A percentile compares a stretch with the other conserved stretches of the same genome.
phyloP scores from a whole-genome alignment of 2,113 vertebrate species.

The Cinclus cinclus region DNA sequence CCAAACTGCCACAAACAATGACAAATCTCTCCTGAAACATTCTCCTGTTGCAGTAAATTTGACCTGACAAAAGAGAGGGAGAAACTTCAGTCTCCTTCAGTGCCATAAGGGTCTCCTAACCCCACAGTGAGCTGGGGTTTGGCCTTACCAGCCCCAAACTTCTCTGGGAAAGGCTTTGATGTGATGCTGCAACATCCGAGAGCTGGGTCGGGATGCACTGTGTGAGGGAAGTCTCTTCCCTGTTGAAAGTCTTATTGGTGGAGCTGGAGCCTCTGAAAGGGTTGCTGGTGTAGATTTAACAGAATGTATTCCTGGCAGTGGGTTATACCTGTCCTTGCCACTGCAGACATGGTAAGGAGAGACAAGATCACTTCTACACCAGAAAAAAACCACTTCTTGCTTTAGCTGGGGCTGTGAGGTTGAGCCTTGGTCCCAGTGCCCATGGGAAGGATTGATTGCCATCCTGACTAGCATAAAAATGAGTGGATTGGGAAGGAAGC shows the following conservation, averaged over 20 bases:
- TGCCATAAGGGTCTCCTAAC: neutral
- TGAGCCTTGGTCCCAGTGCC: neutral
- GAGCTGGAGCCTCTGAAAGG: neutral
- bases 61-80: slow-evolving; percentile 43
- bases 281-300: neutral
- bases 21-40: slow-evolving; percentile 61
- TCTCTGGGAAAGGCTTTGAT: neutral
- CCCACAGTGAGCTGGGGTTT: neutral
- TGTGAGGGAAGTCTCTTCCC: neutral
- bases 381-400: neutral
- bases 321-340: neutral
- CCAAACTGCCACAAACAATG: slow-evolving; percentile 68
- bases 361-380: neutral
- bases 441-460: neutral
- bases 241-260: neutral
- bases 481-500: neutral
- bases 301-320: neutral
- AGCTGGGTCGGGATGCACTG: neutral
- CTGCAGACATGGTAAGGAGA: neutral
- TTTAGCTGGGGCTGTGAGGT: neutral
- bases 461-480: neutral
- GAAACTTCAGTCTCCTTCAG: neutral
- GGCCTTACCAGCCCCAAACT: neutral
- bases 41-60: slow-evolving; percentile 60
- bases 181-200: neutral